Base-by-base conservation (phyloP, 2,888 invertebrate genomes). In the Amblyjoppa proteus region DNA sequence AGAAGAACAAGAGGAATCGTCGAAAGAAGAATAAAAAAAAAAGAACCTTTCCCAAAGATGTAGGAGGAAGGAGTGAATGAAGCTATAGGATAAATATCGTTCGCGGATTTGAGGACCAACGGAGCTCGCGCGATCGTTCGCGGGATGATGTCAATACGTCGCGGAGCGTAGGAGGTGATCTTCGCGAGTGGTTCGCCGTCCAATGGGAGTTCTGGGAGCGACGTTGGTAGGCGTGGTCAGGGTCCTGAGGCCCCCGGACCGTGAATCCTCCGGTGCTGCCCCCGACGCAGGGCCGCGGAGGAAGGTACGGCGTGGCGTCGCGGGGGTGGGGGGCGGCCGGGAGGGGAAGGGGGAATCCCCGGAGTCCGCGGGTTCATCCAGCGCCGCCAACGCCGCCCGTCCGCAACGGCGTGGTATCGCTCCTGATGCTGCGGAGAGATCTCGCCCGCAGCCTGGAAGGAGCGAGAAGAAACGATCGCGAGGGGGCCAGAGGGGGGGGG, bases 201-300 rank as follows among this genome's bases (percentile, higher is more conserved):
- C 91, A 91, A 91, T 91, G 91, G 91, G 89, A 90, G 90, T 90
- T 89, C 90, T 90, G 90, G 87, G 88, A 88, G 87, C 87, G 91
- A 91, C 90, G 90, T 89, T 86, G 87, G 89, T 89, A 89, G 93
- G 93, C 93, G 93, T 92, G 88, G 90, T 90, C 89, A 79, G 58
- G 68, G 58, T 70, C 78, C 85, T 28, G 71, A 81, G 87, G 87
- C 73, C 74, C 70, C 61, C 45, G 56, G 64, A 73, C 80, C 73
- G 77, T 73, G 80, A 68, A 80, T 80, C 80, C 69, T 58, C 49
- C 61, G 28, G 31, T 79, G 71, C 34, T 78, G 71, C 73, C 76
- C 83, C 74, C 45, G 75, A 25, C 58, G 20, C 11, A 51, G 53
- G 51, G 69, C 38, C 51, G 31, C 68, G 5, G n/a, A 66, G 61